A percentile compares a stretch with the other conserved stretches of the same genome.
Conservation (phyloP, 2,888 invertebrate species). For the Megalurothrips usitatus region DNA sequence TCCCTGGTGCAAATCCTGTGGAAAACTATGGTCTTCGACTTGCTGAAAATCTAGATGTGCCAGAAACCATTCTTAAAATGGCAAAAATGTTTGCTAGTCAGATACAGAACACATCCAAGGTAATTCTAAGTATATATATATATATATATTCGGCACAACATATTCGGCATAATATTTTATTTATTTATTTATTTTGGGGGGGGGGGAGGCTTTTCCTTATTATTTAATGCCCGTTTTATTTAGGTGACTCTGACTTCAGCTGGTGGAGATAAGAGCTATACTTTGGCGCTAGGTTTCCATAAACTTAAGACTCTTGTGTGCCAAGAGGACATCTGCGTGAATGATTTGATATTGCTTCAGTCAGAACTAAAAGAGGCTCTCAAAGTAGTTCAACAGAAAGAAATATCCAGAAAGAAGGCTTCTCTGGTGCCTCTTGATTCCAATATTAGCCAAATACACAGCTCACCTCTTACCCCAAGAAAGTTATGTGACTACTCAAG, state of each 20-base stretch:
- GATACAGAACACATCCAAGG: background rate
- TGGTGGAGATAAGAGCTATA: background rate
- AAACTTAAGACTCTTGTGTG: background rate
- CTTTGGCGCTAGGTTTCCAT: background rate
- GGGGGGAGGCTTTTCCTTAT: too few species aligned
- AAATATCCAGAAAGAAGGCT: background rate
- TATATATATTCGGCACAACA: too few species aligned
- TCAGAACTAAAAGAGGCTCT: background rate
- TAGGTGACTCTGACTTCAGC: background rate
- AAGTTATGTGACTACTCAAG: background rate
- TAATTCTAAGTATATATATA: too few species aligned
- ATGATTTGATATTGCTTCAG: background rate
- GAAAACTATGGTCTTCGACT: constrained; percentile 63
- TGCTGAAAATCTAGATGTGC: constrained; percentile 58
- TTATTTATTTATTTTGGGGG: background rate
- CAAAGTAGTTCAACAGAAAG: background rate
- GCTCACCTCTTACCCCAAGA: background rate
- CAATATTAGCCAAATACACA: too few species aligned
- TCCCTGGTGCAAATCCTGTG: constrained; percentile 56
- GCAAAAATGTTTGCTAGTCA: constrained; percentile 44
- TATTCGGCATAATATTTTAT: too few species aligned
- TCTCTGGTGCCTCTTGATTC: background rate
- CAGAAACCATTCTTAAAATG: constrained; percentile 52
- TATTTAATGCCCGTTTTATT: background rate
- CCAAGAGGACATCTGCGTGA: background rate